Conservation (phyloP, 2,888 invertebrate genomes). For the Amphipyra tragopoginis region DNA sequence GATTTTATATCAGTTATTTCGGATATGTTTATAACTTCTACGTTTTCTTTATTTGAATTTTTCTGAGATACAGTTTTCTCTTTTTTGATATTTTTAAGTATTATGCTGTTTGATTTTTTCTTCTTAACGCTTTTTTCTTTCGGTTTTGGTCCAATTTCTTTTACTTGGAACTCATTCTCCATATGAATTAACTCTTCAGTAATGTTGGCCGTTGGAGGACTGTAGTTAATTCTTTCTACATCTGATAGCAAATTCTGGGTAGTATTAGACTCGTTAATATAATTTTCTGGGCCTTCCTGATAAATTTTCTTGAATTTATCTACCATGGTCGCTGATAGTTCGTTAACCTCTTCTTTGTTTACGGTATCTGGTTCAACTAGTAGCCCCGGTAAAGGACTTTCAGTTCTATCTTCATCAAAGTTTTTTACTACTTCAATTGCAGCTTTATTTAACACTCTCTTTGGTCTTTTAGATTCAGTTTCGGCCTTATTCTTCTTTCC, state of each 20-base stretch:
- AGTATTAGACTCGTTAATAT: constrained; percentile 65
- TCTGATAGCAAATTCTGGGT: constrained; percentile 74
- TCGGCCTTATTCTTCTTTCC: constrained; percentile 41
- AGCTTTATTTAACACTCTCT: constrained; percentile 49
- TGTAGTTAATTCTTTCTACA: constrained; percentile 62
- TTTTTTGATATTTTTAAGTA: constrained; percentile 11
- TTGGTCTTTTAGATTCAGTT: constrained; percentile 41
- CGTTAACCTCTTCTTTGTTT: constrained; percentile 57
- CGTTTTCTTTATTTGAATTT: constrained; percentile 9
- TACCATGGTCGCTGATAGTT: constrained; percentile 67
- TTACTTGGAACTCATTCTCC: constrained; percentile 31
- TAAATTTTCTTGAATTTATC: constrained; percentile 73
- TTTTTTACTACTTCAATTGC: constrained; percentile 41
- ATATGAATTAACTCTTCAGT: constrained; percentile 56
- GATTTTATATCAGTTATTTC: constrained; percentile 51
- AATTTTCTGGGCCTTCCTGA: constrained; percentile 59
- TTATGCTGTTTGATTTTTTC: constrained; percentile 23
- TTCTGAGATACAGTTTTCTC: constrained; percentile 3
- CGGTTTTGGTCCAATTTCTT: constrained; percentile 1
- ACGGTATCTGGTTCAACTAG: constrained; percentile 69
- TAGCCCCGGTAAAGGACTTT: constrained; percentile 79
- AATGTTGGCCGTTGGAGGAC: constrained; percentile 53
- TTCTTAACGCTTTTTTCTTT: constrained; percentile 17
- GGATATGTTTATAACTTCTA: constrained; percentile 20
- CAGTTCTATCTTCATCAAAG: constrained; percentile 65